Base-by-base conservation (phyloP, 2,888 invertebrate species). In the Acleris literana region DNA sequence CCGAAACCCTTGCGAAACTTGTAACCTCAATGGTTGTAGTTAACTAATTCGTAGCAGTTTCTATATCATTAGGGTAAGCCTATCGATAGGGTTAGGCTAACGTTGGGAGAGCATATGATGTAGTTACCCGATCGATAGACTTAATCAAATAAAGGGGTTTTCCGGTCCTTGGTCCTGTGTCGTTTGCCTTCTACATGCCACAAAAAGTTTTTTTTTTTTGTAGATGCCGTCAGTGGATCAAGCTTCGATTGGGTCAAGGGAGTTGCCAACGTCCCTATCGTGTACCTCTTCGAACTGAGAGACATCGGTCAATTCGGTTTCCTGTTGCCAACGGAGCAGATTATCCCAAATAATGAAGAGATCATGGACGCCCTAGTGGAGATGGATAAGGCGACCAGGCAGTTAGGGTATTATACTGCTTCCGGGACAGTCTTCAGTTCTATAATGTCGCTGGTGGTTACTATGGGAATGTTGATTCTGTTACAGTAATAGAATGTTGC, bases 241-340 rank as follows among this genome's bases (percentile, higher is more conserved):
- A 90, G 89, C 62, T 87, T 90, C 58, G 94, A 95, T 75, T 95
- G 93, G 93, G 94, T 92, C 0, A 93, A 94, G 73, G 94, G 92
- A 0, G 85, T 81, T 0, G 87, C 88, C 1, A 87, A 93, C 1
- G 82, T 94, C 1, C 93, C 93, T 0, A 92, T 94, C 60, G 83
- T 93, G 0, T 93, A 90, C 72, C 92, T 94, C 0, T 91, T 94
- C 48, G 95, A 95, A 74, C 84, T 95, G 1, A 78, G 94, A 18
- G 94, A 94, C 72, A 81, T 81, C 0, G 94, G 94, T 0, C 70
- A 75, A 6, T 88, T 85, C 69, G 94, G 94, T 0, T 94, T 94
- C 80, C 72, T 94, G 2, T 81, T 94, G 2, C 94, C 94, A 0
- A 68, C 90, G 1, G 81, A 83, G 0, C 84, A 92, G 68, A 94